These are phyloP conservation scores for Scortum barcoo DNA, from an alignment of 2,113 vertebrate species.

Conservation along the genomic window DNA sequence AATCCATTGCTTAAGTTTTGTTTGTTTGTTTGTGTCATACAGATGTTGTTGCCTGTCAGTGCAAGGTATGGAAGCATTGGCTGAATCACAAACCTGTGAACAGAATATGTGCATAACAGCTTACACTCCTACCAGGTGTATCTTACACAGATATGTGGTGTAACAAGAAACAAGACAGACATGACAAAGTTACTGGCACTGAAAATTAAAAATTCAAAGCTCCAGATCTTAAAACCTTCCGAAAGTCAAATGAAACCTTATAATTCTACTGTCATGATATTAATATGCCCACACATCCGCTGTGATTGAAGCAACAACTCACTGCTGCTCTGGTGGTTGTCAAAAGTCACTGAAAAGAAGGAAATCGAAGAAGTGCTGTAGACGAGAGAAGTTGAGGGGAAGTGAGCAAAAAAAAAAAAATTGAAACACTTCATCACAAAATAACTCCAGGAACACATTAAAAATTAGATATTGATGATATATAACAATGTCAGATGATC, in stretches of 20 bases:
- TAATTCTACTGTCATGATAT: background rate
- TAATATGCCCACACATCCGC: background rate
- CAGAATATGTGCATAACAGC: constrained; percentile 18
- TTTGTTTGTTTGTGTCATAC: background rate
- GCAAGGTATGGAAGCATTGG: background rate
- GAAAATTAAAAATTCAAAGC: constrained; percentile 6
- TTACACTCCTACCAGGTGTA: background rate
- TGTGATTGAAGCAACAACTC: constrained; percentile 58
- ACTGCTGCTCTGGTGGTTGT: constrained; percentile 23
- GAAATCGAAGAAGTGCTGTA: constrained; percentile 3
- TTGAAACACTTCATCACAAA: constrained; percentile 74
- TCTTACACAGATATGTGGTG: background rate
- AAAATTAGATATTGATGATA: constrained; percentile 50
- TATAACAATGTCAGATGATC: constrained; percentile 42
- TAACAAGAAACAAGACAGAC: background rate
- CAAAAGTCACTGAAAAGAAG: constrained; percentile 27
- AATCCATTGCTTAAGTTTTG: background rate
- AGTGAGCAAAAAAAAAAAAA: constrained; percentile 22
- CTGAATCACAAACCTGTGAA: constrained; percentile 6
- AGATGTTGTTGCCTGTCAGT: background rate
- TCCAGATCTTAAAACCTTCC: constrained; percentile 10
- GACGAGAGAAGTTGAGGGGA: constrained; percentile 3
- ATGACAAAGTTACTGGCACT: background rate
- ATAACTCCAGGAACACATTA: constrained; percentile 52
- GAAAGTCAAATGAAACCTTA: constrained; percentile 7